Base-by-base conservation (phyloP, 2,113 vertebrate genomes). In the Dolichotis patagonum region DNA sequence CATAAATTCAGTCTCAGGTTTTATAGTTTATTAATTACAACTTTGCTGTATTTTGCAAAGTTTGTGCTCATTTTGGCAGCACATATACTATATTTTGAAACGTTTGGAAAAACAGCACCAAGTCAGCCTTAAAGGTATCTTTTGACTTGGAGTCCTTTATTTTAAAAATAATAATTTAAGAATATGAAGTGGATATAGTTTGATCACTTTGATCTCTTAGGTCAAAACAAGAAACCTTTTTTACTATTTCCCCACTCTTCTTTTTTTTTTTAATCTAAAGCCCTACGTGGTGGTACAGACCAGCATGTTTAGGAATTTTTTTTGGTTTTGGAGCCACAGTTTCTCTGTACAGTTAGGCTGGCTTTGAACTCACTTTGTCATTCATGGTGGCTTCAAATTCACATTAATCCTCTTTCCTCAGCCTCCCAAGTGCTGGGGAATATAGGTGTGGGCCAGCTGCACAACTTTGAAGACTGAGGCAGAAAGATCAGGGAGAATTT, bases 1-100 rank as follows among this genome's bases (percentile, higher is more conserved):
- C 8, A 60, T 58, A 88, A 81, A 52, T 81, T 17, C 58, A 41
- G 28, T 88, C 3, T 90, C 49, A 10, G 41, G 32, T 71, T 73
- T 85, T 81, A 82, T 54, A 56, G 49, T 92, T 8, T 67, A 7
- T 85, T 96, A 95, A 80, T 81, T 90, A 35, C 69, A 69, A 30
- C 35, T 88, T 91, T 91, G 32, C 58, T 88, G 0, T 85, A 24
- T 91, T 88, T 16, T 41, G 41, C 0, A 35, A 65, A 65, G 63
- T 65, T 32, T 65, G 46, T 46, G 63, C 30, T 35, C 5, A 13
- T 5, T 35, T 65, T 32, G 13, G 63, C 63, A 65, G 30, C 30
- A 65, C 30, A 35, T 65, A 17, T 56, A 56, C 54, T 86, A 0
- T 85, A 24, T 91, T 87, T 14, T 35, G 32, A 32, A 65, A 91